Evolutionary conservation across 1,140 invertebrate genomes (phyloP).

Genomic region (Drosophila simulans): DNA sequence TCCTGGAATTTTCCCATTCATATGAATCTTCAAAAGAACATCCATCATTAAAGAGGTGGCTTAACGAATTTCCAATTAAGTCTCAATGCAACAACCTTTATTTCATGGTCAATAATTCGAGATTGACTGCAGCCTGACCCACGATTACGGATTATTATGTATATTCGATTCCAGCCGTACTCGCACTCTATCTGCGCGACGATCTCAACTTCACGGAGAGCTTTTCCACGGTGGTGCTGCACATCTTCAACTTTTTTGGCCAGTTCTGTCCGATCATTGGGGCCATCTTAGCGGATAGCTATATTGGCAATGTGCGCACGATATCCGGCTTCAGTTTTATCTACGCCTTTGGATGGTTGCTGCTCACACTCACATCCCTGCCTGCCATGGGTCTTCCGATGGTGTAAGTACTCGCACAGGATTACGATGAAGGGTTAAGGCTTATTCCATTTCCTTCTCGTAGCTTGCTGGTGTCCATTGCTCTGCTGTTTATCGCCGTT

Average conservation of each 20-base stretch:
- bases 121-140: constrained; percentile 2
- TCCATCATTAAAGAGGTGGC: no score
- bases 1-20: no score
- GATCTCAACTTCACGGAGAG: constrained; percentile 85
- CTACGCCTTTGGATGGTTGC: constrained; percentile 89
- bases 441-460: not conserved
- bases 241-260: constrained; percentile 91
- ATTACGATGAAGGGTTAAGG: constrained; percentile 52
- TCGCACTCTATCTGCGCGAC: constrained; percentile 90
- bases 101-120: constrained; percentile 36
- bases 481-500: constrained; percentile 88
- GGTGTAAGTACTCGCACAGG: constrained; percentile 51
- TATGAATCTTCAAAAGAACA: no score
- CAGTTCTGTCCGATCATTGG: constrained; percentile 92
- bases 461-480: constrained; percentile 85
- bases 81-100: constrained; percentile 21
- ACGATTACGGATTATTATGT: constrained; percentile 14
- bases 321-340: constrained; percentile 89
- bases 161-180: constrained; percentile 87
- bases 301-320: constrained; percentile 88
- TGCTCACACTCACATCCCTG: constrained; percentile 69
- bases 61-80: not conserved
- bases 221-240: constrained; percentile 89
- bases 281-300: constrained; percentile 91
- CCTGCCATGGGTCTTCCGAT: constrained; percentile 59